Base-by-base conservation (phyloP, 2,888 invertebrate species). In the Athalia circularis region DNA sequence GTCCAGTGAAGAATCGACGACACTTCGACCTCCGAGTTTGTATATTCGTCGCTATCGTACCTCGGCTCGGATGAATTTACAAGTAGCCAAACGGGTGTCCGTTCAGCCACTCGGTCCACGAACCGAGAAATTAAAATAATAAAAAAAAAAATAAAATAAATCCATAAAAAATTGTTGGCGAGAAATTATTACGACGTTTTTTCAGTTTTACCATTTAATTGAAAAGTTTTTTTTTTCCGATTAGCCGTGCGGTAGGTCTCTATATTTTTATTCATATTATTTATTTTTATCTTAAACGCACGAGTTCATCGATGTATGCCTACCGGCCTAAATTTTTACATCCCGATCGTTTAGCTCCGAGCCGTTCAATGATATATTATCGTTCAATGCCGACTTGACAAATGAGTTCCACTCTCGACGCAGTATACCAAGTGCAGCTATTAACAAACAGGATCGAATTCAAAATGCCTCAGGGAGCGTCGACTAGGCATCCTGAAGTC, bases 381-480 rank as follows among this genome's bases (percentile, higher is more conserved):
- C 72, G 48, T 15, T 72, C 59, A 57, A 72, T 59, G 72, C 57
- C 72, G 15, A 15, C 48, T 72, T 72, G 72, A 72, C 72, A 72
- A 72, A 72, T 61, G 72, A 72, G 72, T 48, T 61, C n/a, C 59
- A 13, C 29, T 59, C 15, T 57, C 57, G 59, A 57, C 13, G 9
- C 15, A 13, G 72, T 47, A 59, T 72, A 72, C 13, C 29, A 48
- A 72, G 59, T 72, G 72, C 59, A 72, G 72, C 72, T 72, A 72
- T 72, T 72, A 72, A 72, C 72, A 72, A 72, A 59, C 59, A 72
- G 72, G 72, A 72, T 72, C 59, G 59, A 57, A 45, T 59, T 11
- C 13, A 47, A 68, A 68, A 57, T 59, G 72, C 72, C 72, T 72
- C 48, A 9, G 72, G 72, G 68, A 59, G 43, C 59, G 72, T 47